phyloP scores from a whole-genome alignment of 64 coral and sea anemone genomes.

The Anthopleura sola region DNA sequence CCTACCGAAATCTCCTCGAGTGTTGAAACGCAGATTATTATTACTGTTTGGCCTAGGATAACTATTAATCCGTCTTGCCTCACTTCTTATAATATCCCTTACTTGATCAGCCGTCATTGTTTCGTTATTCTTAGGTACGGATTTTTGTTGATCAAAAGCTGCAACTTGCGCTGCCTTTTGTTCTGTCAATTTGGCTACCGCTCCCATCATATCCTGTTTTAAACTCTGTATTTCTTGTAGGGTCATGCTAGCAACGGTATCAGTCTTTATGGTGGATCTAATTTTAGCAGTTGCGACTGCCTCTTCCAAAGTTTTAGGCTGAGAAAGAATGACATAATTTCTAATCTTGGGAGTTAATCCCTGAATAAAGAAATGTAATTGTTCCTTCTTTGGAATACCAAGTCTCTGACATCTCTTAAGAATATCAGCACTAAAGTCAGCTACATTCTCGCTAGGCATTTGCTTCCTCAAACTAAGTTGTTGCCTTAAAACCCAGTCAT shows the following conservation, averaged over 20 bases:
- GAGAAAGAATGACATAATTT: neutral
- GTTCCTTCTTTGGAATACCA: neutral
- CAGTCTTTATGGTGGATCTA: neutral
- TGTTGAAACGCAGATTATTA: neutral
- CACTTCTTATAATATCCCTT: neutral
- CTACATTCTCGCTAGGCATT: neutral
- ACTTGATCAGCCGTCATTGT: neutral
- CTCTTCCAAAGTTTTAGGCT: conserved; percentile 1
- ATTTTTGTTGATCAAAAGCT: neutral
- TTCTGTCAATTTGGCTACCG: neutral
- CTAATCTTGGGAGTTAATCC: neutral
- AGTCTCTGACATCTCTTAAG: neutral
- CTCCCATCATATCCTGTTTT: neutral
- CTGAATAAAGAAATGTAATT: neutral
- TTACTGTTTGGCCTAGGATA: neutral
- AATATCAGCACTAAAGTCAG: neutral
- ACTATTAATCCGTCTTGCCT: neutral
- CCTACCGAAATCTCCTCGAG: neutral
- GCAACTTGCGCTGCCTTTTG: neutral
- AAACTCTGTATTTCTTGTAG: neutral
- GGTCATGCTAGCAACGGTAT: neutral
- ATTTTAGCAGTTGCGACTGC: neutral
- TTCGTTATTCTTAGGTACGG: neutral
- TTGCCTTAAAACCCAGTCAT: conserved; percentile 13
- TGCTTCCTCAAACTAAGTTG: neutral